Conservation (phyloP, 2,797 vertebrate genomes). For the Nannoperca obscura region DNA sequence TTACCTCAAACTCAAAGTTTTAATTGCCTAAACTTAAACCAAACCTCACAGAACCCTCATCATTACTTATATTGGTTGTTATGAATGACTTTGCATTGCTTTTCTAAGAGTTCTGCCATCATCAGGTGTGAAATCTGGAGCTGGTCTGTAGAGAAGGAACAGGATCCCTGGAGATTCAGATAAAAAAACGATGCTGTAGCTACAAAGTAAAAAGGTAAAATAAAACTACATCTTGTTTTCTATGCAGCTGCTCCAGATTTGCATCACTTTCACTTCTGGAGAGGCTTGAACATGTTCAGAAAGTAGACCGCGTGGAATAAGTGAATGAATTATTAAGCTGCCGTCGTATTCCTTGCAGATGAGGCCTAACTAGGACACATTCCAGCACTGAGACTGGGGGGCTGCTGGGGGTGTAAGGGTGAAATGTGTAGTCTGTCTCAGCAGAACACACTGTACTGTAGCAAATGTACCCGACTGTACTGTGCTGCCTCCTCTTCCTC, state of each 20-base stretch:
- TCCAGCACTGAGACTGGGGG: conserved; percentile 7
- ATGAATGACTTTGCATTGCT: background rate
- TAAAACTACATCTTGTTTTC: too few relatives aligned
- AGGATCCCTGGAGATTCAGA: background rate
- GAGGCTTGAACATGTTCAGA: conserved; percentile 12
- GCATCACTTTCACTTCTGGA: background rate
- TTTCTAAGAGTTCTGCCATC: background rate
- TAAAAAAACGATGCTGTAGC: too few relatives aligned
- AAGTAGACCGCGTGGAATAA: conserved; percentile 6
- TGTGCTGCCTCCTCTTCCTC: conserved; percentile 6
- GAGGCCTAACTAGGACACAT: conserved; percentile 54
- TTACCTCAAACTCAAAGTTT: too few relatives aligned
- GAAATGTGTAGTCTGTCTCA: conserved; percentile 13
- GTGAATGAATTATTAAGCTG: conserved; percentile 55
- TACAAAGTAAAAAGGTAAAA: background rate
- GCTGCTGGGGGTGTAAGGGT: conserved; percentile 31
- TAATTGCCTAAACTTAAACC: background rate
- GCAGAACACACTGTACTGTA: conserved; percentile 41
- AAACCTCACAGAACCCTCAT: background rate
- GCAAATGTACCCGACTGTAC: conserved; percentile 16
- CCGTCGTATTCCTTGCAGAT: conserved; percentile 39
- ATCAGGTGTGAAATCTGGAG: background rate
- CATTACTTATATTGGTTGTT: background rate
- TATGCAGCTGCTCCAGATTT: conserved; percentile 2
- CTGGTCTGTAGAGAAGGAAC: background rate